Percentiles rank a stretch among this genome's conserved stretches.
Conservation (phyloP, 2,888 invertebrate species). For the Hirtodrosophila alboralis region DNA sequence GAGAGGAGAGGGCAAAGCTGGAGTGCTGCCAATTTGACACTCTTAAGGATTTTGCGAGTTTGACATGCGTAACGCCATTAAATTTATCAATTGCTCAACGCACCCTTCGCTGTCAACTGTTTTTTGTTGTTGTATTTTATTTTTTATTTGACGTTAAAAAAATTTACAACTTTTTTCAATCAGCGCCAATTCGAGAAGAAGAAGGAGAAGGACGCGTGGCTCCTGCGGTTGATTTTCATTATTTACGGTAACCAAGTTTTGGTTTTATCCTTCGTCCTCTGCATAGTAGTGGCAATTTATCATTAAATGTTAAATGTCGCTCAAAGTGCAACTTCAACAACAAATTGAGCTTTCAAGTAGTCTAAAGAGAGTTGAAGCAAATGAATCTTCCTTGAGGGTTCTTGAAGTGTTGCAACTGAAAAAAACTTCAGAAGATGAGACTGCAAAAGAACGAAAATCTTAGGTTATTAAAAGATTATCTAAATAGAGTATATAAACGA, state of each 20-base stretch:
- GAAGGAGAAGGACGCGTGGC: constrained; percentile 63
- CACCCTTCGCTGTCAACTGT: constrained; percentile 50
- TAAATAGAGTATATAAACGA: too few relatives aligned
- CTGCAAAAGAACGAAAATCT: too few relatives aligned
- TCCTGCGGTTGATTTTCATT: constrained; percentile 68
- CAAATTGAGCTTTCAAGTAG: neutral
- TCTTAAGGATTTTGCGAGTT: constrained; percentile 72
- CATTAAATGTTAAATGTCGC: constrained; percentile 57
- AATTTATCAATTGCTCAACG: constrained; percentile 78
- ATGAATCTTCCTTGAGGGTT: neutral
- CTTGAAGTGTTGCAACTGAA: too few relatives aligned
- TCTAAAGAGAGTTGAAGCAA: neutral
- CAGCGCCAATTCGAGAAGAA: constrained; percentile 52
- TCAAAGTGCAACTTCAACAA: constrained; percentile 27
- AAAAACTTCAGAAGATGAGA: too few relatives aligned
- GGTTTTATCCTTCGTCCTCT: constrained; percentile 18
- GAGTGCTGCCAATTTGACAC: constrained; percentile 68
- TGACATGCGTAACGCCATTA: constrained; percentile 81
- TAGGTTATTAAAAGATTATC: too few relatives aligned
- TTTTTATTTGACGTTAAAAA: constrained; percentile 61
- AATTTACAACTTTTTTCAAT: constrained; percentile 80
- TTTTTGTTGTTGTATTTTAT: constrained; percentile 15
- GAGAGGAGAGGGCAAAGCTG: too few relatives aligned
- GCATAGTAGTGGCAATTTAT: constrained; percentile 69
- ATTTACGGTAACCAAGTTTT: constrained; percentile 51